phyloP scores from a whole-genome alignment of 2,888 invertebrate species.

The Eupithecia vulgata region DNA sequence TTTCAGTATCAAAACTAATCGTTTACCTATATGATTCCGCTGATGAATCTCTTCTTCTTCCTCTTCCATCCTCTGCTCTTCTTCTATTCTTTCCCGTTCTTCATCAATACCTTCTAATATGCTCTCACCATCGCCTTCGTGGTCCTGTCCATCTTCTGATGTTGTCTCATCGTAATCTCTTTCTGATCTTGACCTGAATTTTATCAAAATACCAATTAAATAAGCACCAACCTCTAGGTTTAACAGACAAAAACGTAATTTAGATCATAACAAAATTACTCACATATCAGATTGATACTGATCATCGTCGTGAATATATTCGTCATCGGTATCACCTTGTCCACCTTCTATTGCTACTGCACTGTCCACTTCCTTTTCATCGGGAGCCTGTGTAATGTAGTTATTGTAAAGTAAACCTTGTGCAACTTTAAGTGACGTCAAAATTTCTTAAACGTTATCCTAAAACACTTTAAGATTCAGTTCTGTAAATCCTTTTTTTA shows the following conservation, averaged over 20 bases:
- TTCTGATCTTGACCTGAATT: slow-evolving; percentile 81
- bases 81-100: slow-evolving; percentile 68
- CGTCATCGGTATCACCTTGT: slow-evolving; percentile 86
- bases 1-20: neutral
- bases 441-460: too few relatives aligned
- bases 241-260: neutral
- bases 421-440: neutral
- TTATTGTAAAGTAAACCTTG: neutral
- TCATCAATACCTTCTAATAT: slow-evolving; percentile 68
- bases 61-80: slow-evolving; percentile 72
- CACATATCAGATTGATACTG: slow-evolving; percentile 88
- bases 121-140: slow-evolving; percentile 73
- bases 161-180: slow-evolving; percentile 88
- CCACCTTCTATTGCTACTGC: slow-evolving; percentile 78
- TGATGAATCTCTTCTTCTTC: slow-evolving; percentile 66
- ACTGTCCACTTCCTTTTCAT: slow-evolving; percentile 73
- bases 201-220: neutral
- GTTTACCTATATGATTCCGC: slow-evolving; percentile 77
- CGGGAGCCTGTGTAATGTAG: slow-evolving; percentile 58
- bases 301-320: slow-evolving; percentile 86
- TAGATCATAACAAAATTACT: slow-evolving; percentile 43
- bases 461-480: too few relatives aligned
- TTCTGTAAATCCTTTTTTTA: too few relatives aligned
- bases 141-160: slow-evolving; percentile 88
- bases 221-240: neutral